Percentiles rank a stretch among this genome's conserved stretches.
Evolutionary conservation across 2,888 invertebrate genomes (phyloP).

Genomic region (Xanthostigma xanthostigma): DNA sequence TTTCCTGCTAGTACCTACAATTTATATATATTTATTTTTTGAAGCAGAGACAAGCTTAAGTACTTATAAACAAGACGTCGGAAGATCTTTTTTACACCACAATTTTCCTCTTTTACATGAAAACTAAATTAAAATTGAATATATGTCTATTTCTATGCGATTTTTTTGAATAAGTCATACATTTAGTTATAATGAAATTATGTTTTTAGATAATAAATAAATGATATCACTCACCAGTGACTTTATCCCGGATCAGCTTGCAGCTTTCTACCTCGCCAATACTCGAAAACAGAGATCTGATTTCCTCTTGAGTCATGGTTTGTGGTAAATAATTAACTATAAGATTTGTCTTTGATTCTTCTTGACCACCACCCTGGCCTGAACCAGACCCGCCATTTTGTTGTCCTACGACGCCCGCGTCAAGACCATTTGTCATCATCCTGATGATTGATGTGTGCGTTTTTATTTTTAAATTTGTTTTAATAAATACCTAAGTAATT

Average conservation of each 20-base stretch:
- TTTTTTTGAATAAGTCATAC: background rate
- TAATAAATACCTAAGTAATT: no score
- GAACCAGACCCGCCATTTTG: slow-evolving; percentile 61
- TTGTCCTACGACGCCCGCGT: slow-evolving; percentile 61
- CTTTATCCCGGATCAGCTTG: slow-evolving; percentile 97
- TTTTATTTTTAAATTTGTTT: no score
- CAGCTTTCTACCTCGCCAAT: slow-evolving; percentile 99
- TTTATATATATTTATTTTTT: no score
- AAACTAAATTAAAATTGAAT: no score
- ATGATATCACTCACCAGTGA: slow-evolving; percentile 52
- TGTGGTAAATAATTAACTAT: slow-evolving; percentile 99
- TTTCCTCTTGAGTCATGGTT: slow-evolving; percentile 99
- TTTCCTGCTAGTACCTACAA: background rate
- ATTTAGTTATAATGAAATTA: background rate
- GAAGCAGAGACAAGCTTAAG: no score
- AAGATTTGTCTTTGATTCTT: slow-evolving; percentile 94
- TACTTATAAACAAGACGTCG: no score
- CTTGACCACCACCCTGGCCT: slow-evolving; percentile 45
- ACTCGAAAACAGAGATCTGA: slow-evolving; percentile 91
- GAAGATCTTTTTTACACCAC: no score
- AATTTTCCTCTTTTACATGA: no score
- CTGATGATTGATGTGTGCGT: background rate
- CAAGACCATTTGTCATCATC: slow-evolving; percentile 75
- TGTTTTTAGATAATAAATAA: background rate
- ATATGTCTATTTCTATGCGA: no score